A percentile compares a stretch with the other conserved stretches of the same genome.
Evolutionary conservation across 1,140 invertebrate genomes (phyloP).

Genomic region (Phenacoccus solenopsis): DNA sequence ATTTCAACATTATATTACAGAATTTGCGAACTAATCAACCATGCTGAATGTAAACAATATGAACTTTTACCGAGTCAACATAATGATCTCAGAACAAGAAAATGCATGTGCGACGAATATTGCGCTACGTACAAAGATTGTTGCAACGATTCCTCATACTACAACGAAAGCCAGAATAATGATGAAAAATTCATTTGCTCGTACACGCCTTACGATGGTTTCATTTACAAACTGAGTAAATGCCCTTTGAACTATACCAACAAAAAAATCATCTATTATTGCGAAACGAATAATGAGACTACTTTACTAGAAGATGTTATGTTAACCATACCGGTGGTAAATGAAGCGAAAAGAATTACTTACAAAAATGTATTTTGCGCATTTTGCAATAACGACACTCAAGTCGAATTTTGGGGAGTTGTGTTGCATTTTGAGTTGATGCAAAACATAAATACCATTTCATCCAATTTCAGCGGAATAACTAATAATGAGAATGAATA

Average conservation of each 20-base stretch:
- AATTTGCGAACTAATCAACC: background rate
- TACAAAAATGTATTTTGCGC: slow-evolving; percentile 45
- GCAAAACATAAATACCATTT: too few species aligned
- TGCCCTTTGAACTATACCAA: background rate
- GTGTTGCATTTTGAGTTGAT: background rate
- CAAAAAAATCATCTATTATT: background rate
- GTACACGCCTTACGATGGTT: background rate
- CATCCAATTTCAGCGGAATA: too few species aligned
- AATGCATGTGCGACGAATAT: background rate
- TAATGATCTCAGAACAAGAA: background rate
- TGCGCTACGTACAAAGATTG: slow-evolving; percentile 19
- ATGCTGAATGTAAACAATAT: background rate
- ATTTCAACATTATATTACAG: background rate
- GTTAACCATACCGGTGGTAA: slow-evolving; percentile 33
- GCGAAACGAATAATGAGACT: background rate
- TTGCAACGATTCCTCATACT: slow-evolving; percentile 11
- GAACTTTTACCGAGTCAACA: background rate
- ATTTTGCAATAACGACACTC: slow-evolving; percentile 37
- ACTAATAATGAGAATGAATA: too few species aligned
- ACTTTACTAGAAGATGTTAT: background rate
- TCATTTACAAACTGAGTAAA: background rate
- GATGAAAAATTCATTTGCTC: background rate
- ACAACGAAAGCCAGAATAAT: background rate
- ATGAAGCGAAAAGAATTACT: slow-evolving; percentile 34
- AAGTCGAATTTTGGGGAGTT: background rate